Evolutionary conservation across 92 coral and sea anemone genomes (phyloP), one percentile per base, ranked within the genome.

Genomic region (Palythoa grandiflora): DNA sequence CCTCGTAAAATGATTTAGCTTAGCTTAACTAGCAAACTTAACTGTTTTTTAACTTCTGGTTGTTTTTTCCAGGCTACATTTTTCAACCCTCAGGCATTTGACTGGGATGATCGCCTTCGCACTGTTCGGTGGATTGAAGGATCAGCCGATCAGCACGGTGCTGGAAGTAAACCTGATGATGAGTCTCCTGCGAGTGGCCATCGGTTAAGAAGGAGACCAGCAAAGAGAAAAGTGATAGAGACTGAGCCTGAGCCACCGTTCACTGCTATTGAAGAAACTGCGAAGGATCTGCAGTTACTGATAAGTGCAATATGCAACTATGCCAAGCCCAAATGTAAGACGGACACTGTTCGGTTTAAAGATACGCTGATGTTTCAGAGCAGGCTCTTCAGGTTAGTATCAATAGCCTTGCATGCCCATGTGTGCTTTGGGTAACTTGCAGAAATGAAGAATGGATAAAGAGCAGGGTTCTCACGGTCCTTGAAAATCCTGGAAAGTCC

Each of bases 71-170:
- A 84, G 60, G 65, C 83, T 50, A 15, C 39, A 73, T 81, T 83
- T 73, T 84, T 91, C 60, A 39, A 36, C 83, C 86, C 86, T 12
- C 68, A 97, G 99, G 98, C 99, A 51, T 77, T 97, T 35, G 99
- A 97, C 89, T 97, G 99, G 99, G 99, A 97, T 88, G 99, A 97
- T 77, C 97, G 99, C 60, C 96, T 96, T 94, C 95, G 99, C 52
- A 89, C 96, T 6, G 99, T 97, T 1, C 96, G 96, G 89, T 97
- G 99, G 99, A 84, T 97, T 10, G 98, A 97, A 78, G 73, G 89
- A 70, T 36, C 84, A 38, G 71, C 75, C 17, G 88, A 88, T 44
- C 90, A 89, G 57, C 90, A 85, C 36, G 84, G 88, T n/a, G 57
- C 91, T 28, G 52, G 89, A 13, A 87, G 86, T 54, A 84, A 89